Percentiles rank a stretch among this genome's conserved stretches.
Conservation (phyloP, 2,888 invertebrate species). For the Andrena dorsata region DNA sequence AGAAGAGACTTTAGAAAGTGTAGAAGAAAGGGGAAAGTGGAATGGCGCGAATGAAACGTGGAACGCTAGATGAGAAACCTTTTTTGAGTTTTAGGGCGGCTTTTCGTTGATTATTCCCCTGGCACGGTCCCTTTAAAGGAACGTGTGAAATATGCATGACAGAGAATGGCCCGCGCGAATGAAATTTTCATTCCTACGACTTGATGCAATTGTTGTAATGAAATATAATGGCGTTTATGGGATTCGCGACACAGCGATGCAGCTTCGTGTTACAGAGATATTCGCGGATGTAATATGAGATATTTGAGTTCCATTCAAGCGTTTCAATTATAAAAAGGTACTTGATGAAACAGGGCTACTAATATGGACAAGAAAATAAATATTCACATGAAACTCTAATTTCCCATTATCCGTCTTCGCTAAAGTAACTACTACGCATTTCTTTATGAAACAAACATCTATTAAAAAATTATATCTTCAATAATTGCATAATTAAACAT, state of each 20-base stretch:
- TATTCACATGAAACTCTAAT: too few species aligned
- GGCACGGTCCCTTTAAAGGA: conserved; percentile 2
- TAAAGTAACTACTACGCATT: too few species aligned
- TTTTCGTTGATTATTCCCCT: conserved; percentile 32
- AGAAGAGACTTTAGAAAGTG: background rate
- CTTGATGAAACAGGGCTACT: too few species aligned
- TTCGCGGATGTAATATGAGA: background rate
- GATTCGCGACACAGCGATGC: background rate
- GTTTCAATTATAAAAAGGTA: background rate
- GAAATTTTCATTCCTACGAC: conserved; percentile 28
- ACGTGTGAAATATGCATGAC: conserved; percentile 8
- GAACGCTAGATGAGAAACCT: background rate
- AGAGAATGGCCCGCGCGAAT: conserved; percentile 8
- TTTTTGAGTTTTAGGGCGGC: conserved; percentile 20
- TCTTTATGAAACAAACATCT: too few species aligned
- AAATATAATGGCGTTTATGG: conserved; percentile 10
- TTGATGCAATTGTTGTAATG: conserved; percentile 17
- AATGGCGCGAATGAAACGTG: background rate
- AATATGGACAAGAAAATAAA: too few species aligned
- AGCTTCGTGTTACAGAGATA: background rate
- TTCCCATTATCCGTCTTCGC: too few species aligned
- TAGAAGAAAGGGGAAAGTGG: background rate
- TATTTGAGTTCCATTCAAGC: background rate
- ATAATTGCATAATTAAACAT: too few species aligned
- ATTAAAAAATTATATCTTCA: too few species aligned